These are phyloP conservation scores for Tromatobia lineatoria DNA, from an alignment of 2,888 invertebrate genomes.

Conservation along the genomic window DNA sequence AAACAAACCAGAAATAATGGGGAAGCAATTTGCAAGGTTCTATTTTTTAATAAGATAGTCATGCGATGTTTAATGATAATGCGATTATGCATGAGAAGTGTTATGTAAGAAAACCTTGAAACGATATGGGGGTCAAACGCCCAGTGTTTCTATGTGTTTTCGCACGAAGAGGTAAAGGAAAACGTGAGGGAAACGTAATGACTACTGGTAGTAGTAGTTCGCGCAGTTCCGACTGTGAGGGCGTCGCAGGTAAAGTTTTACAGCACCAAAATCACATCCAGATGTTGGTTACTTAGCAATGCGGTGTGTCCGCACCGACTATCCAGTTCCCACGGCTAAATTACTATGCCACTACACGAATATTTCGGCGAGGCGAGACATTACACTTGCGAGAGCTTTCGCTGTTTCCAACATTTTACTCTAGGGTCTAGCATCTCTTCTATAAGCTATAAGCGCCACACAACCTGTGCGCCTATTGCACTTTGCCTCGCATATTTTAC, in stretches of 20 bases:
- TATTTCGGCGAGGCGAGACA: conserved; percentile 68
- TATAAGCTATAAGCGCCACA: conserved; percentile 54
- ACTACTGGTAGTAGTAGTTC: conserved; percentile 22
- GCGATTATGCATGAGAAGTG: background rate
- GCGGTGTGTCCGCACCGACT: conserved; percentile 70
- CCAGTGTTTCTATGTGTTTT: conserved; percentile 39
- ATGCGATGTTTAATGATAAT: background rate
- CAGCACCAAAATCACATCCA: conserved; percentile 81
- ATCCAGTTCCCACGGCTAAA: conserved; percentile 78
- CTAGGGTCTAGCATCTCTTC: conserved; percentile 43
- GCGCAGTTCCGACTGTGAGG: conserved; percentile 41
- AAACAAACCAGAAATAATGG: too few relatives aligned
- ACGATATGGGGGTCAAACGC: conserved; percentile 12
- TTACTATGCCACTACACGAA: conserved; percentile 79
- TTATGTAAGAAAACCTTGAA: conserved; percentile 6
- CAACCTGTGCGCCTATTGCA: conserved; percentile 51
- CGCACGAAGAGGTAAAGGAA: conserved; percentile 66
- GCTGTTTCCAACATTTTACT: conserved; percentile 59
- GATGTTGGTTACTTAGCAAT: conserved; percentile 78
- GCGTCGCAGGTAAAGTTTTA: conserved; percentile 77
- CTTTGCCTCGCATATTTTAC: background rate
- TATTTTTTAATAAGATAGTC: background rate
- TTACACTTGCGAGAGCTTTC: conserved; percentile 61
- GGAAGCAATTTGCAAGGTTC: too few relatives aligned
- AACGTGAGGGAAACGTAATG: conserved; percentile 54